Evolutionary conservation across 2,797 vertebrate genomes (phyloP).

Genomic region (Tachyglossus aculeatus): DNA sequence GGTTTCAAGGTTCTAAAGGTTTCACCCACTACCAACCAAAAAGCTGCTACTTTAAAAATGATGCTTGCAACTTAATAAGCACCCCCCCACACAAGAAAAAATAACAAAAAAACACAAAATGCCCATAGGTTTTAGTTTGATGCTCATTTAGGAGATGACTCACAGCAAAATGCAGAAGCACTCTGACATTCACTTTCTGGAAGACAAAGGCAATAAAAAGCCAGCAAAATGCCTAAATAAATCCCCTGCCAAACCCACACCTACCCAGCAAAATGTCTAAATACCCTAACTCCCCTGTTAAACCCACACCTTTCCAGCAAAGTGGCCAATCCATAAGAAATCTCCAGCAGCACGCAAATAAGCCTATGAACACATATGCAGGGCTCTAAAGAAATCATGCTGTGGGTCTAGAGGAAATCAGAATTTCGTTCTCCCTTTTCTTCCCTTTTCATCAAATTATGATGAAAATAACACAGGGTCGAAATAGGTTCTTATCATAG

Average conservation of each 20-base stretch:
- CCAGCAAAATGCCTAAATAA: not conserved
- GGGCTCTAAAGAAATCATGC: not conserved
- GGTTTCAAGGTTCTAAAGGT: not conserved
- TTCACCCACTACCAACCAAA: not conserved
- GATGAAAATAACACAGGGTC: not conserved
- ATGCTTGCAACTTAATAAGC: not conserved
- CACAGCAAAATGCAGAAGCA: conserved; percentile 27
- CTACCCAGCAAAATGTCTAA: no score
- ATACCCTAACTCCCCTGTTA: no score
- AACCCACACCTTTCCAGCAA: no score
- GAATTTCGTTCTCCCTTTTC: not conserved
- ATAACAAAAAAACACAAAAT: not conserved
- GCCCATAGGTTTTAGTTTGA: not conserved
- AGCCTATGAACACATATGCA: not conserved
- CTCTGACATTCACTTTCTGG: accelerated
- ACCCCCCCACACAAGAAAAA: not conserved
- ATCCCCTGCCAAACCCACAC: not conserved
- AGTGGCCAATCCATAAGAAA: no score
- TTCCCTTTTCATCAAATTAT: not conserved
- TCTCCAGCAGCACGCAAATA: no score
- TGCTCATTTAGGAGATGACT: conserved; percentile 17
- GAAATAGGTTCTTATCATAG: not conserved
- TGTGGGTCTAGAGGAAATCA: not conserved
- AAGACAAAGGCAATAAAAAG: conserved; percentile 7
- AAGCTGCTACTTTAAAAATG: not conserved